Evolutionary conservation across 2,113 vertebrate genomes (phyloP).

Genomic region (Pseudonaja textilis): DNA sequence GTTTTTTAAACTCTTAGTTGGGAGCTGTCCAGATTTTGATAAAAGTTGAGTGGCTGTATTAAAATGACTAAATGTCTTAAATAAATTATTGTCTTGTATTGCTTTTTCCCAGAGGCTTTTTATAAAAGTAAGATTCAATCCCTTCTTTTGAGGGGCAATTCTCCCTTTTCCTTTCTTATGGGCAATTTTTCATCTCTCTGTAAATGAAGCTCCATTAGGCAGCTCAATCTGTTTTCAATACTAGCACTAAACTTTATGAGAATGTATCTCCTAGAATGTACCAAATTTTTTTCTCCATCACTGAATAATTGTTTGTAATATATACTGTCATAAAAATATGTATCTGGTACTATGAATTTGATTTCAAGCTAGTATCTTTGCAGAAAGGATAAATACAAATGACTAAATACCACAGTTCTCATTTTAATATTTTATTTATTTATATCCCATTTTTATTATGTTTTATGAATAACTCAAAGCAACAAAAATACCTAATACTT

Average conservation of each 20-base stretch:
- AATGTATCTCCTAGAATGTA: neutral
- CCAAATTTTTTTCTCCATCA: neutral
- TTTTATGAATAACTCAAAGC: neutral
- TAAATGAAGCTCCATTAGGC: neutral
- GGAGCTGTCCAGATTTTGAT: neutral
- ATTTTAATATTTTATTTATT: neutral
- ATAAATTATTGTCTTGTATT: neutral
- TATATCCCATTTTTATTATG: neutral
- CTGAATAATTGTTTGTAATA: neutral
- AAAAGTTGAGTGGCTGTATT: neutral
- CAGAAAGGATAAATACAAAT: neutral
- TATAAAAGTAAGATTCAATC: neutral
- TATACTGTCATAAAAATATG: neutral
- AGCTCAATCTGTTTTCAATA: neutral
- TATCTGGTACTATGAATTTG: neutral
- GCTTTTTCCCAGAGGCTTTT: neutral
- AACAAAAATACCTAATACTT: neutral
- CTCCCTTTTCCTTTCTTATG: neutral
- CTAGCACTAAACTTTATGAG: neutral
- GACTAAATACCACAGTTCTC: neutral
- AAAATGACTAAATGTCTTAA: neutral
- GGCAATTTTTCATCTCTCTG: neutral
- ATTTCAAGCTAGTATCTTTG: neutral
- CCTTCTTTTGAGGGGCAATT: neutral
- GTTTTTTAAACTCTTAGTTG: neutral